Conservation (phyloP, 2,113 vertebrate genomes). For the Callaeas wilsoni region DNA sequence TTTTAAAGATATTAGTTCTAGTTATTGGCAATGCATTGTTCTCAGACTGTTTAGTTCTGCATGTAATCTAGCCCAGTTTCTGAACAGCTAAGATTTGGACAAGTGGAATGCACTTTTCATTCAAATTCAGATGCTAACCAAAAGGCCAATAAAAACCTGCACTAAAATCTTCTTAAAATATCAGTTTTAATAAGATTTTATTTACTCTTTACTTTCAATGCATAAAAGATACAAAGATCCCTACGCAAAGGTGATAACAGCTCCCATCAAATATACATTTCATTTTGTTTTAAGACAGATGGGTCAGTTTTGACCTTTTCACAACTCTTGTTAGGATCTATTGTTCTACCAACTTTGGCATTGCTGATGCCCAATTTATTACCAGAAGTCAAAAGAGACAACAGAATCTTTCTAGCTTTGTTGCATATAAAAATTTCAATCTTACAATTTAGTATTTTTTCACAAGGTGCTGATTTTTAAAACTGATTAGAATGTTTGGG, state of each 20-base stretch:
- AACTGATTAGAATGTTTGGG: background rate
- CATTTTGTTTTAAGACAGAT: background rate
- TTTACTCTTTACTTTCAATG: background rate
- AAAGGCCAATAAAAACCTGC: background rate
- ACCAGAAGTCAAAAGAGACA: background rate
- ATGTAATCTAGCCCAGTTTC: background rate
- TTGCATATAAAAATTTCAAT: background rate
- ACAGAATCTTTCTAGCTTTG: background rate
- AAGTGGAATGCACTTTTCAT: background rate
- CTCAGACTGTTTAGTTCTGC: background rate
- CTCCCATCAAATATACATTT: background rate
- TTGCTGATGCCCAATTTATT: background rate
- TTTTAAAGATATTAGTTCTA: background rate
- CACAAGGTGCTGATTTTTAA: background rate
- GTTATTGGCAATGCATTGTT: background rate
- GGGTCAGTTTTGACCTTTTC: constrained; percentile 12
- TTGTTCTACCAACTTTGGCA: background rate
- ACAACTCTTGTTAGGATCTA: background rate
- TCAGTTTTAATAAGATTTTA: background rate
- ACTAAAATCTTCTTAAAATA: background rate
- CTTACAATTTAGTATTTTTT: background rate
- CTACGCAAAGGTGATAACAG: background rate
- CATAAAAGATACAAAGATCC: background rate
- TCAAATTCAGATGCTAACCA: background rate
- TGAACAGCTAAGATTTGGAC: background rate